Conservation (phyloP, 2,888 invertebrate species). For the Leucania comma region DNA sequence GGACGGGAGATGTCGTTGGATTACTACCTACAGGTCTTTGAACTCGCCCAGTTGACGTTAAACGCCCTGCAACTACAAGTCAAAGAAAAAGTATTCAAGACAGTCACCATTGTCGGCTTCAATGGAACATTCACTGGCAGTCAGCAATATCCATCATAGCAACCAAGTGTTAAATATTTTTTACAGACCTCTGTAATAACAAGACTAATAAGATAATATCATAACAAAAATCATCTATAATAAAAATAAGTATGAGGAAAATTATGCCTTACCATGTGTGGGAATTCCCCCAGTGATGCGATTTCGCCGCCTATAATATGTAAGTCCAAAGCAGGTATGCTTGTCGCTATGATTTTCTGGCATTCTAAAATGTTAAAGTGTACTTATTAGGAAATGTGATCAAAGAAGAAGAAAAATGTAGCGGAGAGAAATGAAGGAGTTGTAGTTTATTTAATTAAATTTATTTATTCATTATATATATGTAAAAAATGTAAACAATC, state of each 20-base stretch:
- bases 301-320: constrained; percentile 83
- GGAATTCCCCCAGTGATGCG: constrained; percentile 83
- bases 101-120: no score
- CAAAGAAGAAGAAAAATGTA: neutral
- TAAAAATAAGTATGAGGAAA: constrained; percentile 36
- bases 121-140: no score
- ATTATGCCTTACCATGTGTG: constrained; percentile 80
- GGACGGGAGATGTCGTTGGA: no score
- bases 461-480: no score
- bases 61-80: no score
- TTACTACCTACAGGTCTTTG: no score
- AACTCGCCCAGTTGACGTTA: no score
- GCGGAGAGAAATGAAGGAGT: no score
- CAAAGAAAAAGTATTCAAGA: no score
- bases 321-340: constrained; percentile 75
- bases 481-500: no score
- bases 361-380: constrained; percentile 79
- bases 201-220: constrained; percentile 15
- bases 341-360: constrained; percentile 74
- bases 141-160: no score
- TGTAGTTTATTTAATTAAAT: no score
- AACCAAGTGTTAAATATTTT: neutral
- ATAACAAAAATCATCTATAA: constrained; percentile 19
- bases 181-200: constrained; percentile 17
- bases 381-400: neutral